These are phyloP conservation scores for Sarcophaga bullata DNA, from an alignment of 1,140 invertebrate species.

Conservation along the genomic window DNA sequence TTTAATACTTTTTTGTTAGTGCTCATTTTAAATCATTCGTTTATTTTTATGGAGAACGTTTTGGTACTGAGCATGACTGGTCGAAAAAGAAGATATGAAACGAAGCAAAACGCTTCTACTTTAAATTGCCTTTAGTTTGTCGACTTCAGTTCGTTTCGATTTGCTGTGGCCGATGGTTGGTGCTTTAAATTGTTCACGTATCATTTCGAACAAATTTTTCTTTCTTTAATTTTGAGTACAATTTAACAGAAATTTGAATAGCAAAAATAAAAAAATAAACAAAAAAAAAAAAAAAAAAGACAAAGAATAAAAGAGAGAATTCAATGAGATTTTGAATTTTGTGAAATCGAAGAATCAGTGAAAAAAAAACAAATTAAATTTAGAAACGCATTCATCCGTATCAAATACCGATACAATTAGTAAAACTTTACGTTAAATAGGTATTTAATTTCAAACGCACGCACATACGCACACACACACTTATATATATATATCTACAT, in stretches of 20 bases:
- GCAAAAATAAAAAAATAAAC: not conserved
- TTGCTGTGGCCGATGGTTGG: slow-evolving; percentile 31
- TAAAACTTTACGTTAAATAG: not conserved
- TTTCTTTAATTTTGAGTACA: not conserved
- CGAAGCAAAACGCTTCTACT: slow-evolving; percentile 28
- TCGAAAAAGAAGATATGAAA: slow-evolving; percentile 29
- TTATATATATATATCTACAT: not conserved
- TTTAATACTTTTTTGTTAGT: not conserved
- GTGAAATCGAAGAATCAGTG: not conserved
- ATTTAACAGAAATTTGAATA: not conserved
- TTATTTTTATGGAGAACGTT: too few species aligned
- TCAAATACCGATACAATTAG: not conserved
- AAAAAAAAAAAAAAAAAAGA: not conserved
- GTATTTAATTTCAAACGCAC: not conserved
- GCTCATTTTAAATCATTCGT: not conserved
- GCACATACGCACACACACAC: not conserved
- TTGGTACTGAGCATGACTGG: slow-evolving; percentile 18
- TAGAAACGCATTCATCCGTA: slow-evolving; percentile 29
- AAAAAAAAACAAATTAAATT: not conserved
- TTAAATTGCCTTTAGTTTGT: slow-evolving; percentile 22
- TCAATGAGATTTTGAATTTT: too few species aligned
- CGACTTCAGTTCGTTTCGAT: slow-evolving; percentile 36
- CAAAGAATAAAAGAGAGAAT: slow-evolving; percentile 1
- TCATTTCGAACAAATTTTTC: not conserved
- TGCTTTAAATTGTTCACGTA: not conserved